Evolutionary conservation across 1,140 invertebrate genomes (phyloP).

Genomic region (Drosophila saltans): DNA sequence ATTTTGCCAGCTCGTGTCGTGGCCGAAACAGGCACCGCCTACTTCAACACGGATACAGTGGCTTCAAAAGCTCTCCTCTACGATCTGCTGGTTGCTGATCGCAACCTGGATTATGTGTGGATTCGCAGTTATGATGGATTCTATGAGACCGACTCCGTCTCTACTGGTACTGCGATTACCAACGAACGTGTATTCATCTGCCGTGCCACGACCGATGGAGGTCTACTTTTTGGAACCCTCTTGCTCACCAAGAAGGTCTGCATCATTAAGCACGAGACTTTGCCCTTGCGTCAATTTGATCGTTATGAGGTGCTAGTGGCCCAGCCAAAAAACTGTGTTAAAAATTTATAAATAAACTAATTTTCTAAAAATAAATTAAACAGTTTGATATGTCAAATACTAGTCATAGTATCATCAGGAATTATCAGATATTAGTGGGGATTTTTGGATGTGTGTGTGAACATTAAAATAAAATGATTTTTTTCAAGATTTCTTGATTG

Average conservation of each 20-base stretch:
- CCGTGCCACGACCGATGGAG: conserved; percentile 32
- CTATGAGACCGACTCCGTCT: conserved; percentile 31
- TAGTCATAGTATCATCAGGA: not conserved
- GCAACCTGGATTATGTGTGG: conserved; percentile 37
- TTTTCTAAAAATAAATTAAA: not conserved
- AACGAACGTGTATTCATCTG: conserved; percentile 41
- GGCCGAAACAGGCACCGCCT: conserved; percentile 39
- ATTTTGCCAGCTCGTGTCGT: conserved; percentile 46
- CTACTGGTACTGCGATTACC: conserved; percentile 30
- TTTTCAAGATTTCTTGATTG: too few relatives aligned
- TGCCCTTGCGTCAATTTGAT: conserved; percentile 33
- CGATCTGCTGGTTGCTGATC: conserved; percentile 43
- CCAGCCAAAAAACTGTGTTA: conserved; percentile 15
- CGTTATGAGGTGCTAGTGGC: conserved; percentile 55
- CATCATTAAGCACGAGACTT: conserved; percentile 27
- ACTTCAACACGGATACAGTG: conserved; percentile 29
- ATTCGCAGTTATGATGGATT: conserved; percentile 47
- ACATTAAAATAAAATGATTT: too few relatives aligned
- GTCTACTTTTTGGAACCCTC: conserved; percentile 30
- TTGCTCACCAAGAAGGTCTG: conserved; percentile 34
- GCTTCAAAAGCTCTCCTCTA: conserved; percentile 21
- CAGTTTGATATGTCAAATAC: too few relatives aligned
- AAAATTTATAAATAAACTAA: not conserved
- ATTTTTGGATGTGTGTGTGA: too few relatives aligned
- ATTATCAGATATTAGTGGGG: too few relatives aligned